Conservation (phyloP, 2,888 invertebrate species). For the Choristoneura rosaceana region DNA sequence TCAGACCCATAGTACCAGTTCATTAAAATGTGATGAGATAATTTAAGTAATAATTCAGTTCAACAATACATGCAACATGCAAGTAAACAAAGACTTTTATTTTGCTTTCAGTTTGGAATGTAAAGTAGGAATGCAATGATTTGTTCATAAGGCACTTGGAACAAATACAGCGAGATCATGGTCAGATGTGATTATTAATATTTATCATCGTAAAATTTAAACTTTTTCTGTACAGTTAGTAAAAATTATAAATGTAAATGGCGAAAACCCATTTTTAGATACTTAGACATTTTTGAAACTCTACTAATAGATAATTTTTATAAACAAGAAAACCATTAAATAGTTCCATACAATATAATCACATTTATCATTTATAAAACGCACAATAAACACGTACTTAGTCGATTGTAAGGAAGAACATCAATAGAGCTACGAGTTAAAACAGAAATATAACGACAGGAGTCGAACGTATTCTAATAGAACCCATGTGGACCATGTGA, state of each 20-base stretch:
- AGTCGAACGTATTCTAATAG: constrained; percentile 49
- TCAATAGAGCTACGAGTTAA: constrained; percentile 56
- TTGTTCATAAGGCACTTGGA: constrained; percentile 84
- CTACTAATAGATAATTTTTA: constrained; percentile 51
- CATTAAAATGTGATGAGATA: constrained; percentile 31
- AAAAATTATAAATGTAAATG: constrained; percentile 18
- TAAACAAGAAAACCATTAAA: constrained; percentile 71
- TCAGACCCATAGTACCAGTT: constrained; percentile 42
- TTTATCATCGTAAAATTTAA: constrained; percentile 23
- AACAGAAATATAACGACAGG: constrained; percentile 47
- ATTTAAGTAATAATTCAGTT: constrained; percentile 5
- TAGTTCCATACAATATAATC: constrained; percentile 73
- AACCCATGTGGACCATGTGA: constrained; percentile 49
- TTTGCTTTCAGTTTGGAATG: constrained; percentile 61
- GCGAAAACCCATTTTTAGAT: constrained; percentile 16
- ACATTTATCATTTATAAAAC: constrained; percentile 62
- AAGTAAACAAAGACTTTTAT: constrained; percentile 16
- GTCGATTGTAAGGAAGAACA: constrained; percentile 62
- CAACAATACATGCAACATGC: constrained; percentile 9
- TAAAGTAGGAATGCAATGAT: constrained; percentile 75
- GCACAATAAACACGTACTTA: constrained; percentile 67
- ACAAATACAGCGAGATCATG: constrained; percentile 77
- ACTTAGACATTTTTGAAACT: constrained; percentile 47
- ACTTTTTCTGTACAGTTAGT: constrained; percentile 30
- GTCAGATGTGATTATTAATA: constrained; percentile 50